phyloP scores from a whole-genome alignment of 2,113 vertebrate species.

The Irena cyanogastra region DNA sequence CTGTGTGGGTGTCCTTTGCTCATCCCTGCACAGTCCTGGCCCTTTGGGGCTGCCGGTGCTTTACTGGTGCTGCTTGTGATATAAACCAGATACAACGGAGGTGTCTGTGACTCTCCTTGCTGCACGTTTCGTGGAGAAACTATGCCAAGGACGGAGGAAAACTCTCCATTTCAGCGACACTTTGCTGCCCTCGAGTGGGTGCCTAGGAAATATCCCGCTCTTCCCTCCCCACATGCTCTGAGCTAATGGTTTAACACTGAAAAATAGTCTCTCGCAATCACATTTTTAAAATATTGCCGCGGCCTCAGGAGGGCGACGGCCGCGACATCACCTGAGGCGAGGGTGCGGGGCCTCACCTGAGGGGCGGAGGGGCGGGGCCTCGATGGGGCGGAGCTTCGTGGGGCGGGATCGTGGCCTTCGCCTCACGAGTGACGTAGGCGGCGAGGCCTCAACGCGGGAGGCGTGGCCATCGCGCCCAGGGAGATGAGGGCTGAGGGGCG shows the following conservation, averaged over 20 bases:
- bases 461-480: accelerated
- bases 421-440: accelerated
- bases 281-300: background rate
- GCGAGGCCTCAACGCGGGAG: background rate
- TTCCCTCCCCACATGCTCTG: background rate
- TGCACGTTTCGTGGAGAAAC: background rate
- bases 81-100: background rate
- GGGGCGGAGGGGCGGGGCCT: background rate
- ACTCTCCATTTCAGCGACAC: background rate
- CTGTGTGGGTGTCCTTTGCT: background rate
- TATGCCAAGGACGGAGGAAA: accelerated
- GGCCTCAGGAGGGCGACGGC: accelerated
- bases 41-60: background rate
- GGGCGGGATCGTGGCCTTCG: accelerated
- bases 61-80: background rate
- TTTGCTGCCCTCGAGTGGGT: background rate
- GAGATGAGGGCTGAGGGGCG: background rate
- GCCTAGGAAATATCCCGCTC: accelerated
- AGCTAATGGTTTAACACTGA: accelerated
- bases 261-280: background rate
- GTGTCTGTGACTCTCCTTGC: accelerated
- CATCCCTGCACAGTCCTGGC: background rate
- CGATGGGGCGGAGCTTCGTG: background rate
- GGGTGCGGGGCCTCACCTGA: background rate
- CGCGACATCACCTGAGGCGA: accelerated